Evolutionary conservation across 37 sponge, comb jelly and placozoan genomes (phyloP).

Genomic region (Diacarnus erythraeanus): DNA sequence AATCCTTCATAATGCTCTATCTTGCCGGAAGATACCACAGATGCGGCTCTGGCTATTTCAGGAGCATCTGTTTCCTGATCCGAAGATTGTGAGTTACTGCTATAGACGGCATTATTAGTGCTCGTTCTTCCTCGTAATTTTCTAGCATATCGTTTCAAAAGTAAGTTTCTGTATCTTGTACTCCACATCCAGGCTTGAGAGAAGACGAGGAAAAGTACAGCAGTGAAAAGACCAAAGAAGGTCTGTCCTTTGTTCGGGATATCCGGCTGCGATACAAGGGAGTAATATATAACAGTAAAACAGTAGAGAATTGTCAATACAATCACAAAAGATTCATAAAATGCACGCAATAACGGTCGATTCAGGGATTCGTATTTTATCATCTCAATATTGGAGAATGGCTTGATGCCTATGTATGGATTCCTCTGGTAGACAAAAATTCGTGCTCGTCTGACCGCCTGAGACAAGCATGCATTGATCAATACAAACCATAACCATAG

Average conservation of each 20-base stretch:
- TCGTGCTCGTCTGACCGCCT: conserved; percentile 21
- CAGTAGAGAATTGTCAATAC: conserved; percentile 46
- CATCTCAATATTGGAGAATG: conserved; percentile 14
- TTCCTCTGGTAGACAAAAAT: conserved; percentile 36
- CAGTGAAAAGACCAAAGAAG: conserved; percentile 72
- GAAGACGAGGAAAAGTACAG: conserved; percentile 35
- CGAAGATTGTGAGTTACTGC: background rate
- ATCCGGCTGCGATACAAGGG: conserved; percentile 62
- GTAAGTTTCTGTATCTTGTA: background rate
- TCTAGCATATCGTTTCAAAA: background rate
- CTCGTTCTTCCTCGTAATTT: background rate
- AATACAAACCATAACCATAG: conserved; percentile 67
- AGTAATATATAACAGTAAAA: conserved; percentile 60
- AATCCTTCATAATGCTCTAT: background rate
- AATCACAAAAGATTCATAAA: conserved; percentile 42
- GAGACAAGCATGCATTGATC: conserved; percentile 37
- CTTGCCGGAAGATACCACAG: background rate
- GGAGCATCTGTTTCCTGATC: background rate
- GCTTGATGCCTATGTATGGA: conserved; percentile 12
- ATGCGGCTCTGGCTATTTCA: background rate
- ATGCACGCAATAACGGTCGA: background rate
- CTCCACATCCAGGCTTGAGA: conserved; percentile 44
- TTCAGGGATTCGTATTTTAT: conserved; percentile 36
- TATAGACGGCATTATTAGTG: background rate
- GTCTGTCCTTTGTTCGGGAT: conserved; percentile 76